These are phyloP conservation scores for Monodelphis domestica DNA, from an alignment of 2,797 vertebrate genomes.

Conservation along the genomic window DNA sequence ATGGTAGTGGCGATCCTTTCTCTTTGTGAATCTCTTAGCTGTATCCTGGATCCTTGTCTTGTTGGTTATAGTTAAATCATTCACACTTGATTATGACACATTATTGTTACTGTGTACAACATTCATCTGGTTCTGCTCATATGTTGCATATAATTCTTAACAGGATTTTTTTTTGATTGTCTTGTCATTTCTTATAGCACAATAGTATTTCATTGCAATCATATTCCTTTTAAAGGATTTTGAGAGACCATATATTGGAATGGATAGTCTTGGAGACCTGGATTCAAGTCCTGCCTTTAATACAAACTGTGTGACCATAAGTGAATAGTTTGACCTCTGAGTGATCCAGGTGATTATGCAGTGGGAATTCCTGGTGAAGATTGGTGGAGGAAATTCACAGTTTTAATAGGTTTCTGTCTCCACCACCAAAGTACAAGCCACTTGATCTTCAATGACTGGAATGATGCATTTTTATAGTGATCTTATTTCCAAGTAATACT, in stretches of 20 bases:
- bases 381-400: neutral
- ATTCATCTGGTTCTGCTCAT: too few species aligned
- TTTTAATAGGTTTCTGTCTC: neutral
- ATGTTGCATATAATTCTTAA: too few species aligned
- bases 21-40: too few species aligned
- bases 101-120: too few species aligned
- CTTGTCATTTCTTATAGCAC: too few species aligned
- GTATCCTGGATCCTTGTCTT: too few species aligned
- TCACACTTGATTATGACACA: too few species aligned
- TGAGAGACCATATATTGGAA: neutral
- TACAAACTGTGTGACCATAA: neutral
- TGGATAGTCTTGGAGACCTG: neutral
- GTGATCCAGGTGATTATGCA: neutral
- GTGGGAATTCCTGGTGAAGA: neutral
- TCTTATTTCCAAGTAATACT: neutral
- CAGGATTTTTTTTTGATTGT: too few species aligned
- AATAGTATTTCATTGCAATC: too few species aligned
- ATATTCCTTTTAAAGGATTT: neutral
- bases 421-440: neutral
- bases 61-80: too few species aligned
- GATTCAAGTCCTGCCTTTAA: neutral
- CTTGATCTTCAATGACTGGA: neutral
- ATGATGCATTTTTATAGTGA: neutral
- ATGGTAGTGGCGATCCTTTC: too few species aligned
- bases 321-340: neutral